A percentile compares a stretch with the other conserved stretches of the same genome.
phyloP scores from a whole-genome alignment of 2,113 vertebrate genomes.

The Nannospalax galili region DNA sequence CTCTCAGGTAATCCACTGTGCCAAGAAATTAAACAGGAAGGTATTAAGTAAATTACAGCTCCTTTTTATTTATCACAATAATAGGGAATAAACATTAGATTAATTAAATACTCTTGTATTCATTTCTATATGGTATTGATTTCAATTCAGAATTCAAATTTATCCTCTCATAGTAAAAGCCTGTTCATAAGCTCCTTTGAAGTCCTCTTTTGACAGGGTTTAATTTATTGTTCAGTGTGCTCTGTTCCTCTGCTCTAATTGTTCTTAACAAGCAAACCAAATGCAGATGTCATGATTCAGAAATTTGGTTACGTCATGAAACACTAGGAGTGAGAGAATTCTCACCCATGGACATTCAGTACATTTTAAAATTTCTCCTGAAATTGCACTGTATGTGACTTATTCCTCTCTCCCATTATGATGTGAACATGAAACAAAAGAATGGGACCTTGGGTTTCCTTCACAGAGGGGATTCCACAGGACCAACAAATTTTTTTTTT shows the following conservation, averaged over 20 bases:
- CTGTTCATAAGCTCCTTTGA: conserved; percentile 52
- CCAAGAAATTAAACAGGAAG: conserved; percentile 58
- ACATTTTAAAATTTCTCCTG: conserved; percentile 24
- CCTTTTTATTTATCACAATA: conserved; percentile 50
- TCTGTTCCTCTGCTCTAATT: conserved; percentile 45
- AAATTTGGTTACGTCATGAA: not conserved
- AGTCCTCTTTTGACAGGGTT: conserved; percentile 52
- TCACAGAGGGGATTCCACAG: not conserved
- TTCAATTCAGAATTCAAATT: conserved; percentile 56
- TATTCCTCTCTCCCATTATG: not conserved
- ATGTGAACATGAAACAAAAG: not conserved
- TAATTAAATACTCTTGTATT: conserved; percentile 59
- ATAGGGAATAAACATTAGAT: conserved; percentile 44
- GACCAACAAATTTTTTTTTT: not conserved
- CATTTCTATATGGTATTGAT: conserved; percentile 42
- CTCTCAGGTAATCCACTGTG: conserved; percentile 32
- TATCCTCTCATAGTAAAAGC: conserved; percentile 15
- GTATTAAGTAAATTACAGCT: conserved; percentile 40
- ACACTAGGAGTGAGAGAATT: conserved; percentile 45
- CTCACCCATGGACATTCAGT: conserved; percentile 14
- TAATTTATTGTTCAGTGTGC: conserved; percentile 26
- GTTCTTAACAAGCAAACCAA: conserved; percentile 41
- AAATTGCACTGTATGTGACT: conserved; percentile 2
- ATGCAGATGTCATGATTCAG: not conserved
- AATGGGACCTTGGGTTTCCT: not conserved